Evolutionary conservation across 2,113 vertebrate genomes (phyloP).

Genomic region (Galeopterus variegatus): DNA sequence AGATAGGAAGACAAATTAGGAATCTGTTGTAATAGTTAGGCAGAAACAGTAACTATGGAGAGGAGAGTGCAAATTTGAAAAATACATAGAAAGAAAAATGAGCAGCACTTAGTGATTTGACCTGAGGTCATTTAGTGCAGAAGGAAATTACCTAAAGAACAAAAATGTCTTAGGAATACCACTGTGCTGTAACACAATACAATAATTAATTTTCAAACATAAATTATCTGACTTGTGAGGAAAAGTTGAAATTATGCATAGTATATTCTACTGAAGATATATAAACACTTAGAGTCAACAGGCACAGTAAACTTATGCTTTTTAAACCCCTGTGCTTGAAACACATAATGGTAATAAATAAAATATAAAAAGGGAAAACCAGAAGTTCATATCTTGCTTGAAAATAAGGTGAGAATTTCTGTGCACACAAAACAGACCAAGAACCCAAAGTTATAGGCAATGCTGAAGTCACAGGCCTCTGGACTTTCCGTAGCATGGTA

Average conservation of each 20-base stretch:
- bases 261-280: neutral
- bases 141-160: neutral
- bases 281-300: neutral
- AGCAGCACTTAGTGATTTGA: neutral
- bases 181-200: neutral
- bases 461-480: neutral
- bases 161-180: neutral
- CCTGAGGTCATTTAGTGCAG: neutral
- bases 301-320: neutral
- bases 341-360: neutral
- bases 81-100: conserved; percentile 31
- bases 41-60: neutral
- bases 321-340: neutral
- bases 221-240: neutral
- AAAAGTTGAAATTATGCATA: neutral
- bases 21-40: neutral
- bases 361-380: conserved; percentile 1
- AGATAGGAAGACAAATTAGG: neutral
- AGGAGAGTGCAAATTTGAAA: neutral
- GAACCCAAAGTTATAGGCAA: neutral
- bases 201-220: conserved; percentile 1
- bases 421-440: neutral
- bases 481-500: neutral
- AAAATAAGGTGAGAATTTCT: neutral
- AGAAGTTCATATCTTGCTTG: neutral